A percentile compares a stretch with the other conserved stretches of the same genome.
Conservation (phyloP, 1,140 invertebrate genomes). For the Bombus affinis region DNA sequence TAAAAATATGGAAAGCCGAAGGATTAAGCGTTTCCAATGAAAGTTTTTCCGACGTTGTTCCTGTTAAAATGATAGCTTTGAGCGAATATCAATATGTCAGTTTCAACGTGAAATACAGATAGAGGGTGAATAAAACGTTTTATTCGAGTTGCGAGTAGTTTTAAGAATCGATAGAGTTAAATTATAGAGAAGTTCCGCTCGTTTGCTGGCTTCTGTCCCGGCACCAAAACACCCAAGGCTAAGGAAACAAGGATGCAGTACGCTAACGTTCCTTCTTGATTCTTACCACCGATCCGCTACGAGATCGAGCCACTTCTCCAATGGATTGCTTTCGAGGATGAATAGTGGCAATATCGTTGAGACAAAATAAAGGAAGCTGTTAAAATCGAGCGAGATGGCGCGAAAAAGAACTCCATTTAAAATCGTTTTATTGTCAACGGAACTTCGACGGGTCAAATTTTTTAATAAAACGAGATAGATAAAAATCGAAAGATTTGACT, state of each 20-base stretch:
- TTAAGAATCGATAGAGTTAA: not conserved
- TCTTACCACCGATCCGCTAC: not conserved
- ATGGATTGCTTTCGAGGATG: not conserved
- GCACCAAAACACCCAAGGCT: not conserved
- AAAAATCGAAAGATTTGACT: not conserved
- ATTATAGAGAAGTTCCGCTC: not conserved
- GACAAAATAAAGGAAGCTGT: not conserved
- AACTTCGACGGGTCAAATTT: not conserved
- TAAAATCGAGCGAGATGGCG: not conserved
- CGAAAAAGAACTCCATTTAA: not conserved
- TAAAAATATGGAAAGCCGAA: not conserved
- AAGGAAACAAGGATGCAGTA: not conserved
- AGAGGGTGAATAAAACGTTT: not conserved
- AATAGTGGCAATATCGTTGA: not conserved
- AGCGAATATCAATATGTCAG: not conserved
- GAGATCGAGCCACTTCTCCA: not conserved
- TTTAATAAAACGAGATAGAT: not conserved
- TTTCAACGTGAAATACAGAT: not conserved
- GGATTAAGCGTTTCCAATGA: not conserved
- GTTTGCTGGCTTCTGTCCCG: not conserved
- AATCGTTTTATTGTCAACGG: not conserved
- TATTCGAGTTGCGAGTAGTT: too few relatives aligned
- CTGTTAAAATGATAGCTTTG: not conserved
- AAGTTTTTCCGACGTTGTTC: not conserved
- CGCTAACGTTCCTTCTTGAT: not conserved